Percentiles rank a stretch among this genome's conserved stretches.
phyloP scores from a whole-genome alignment of 2,113 vertebrate genomes.

The Notarius lentiginosus region DNA sequence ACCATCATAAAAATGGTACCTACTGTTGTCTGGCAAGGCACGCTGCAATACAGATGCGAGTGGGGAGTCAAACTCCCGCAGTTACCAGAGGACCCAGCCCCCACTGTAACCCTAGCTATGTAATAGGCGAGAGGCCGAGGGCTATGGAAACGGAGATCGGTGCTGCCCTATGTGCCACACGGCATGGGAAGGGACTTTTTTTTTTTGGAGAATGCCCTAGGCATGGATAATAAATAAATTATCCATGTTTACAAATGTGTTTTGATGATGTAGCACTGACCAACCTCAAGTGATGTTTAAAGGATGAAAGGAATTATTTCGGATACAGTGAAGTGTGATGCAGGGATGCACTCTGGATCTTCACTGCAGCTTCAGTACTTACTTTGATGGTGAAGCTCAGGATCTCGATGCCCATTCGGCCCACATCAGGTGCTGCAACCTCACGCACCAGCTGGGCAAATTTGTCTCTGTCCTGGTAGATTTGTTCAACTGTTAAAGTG shows the following conservation, averaged over 20 bases:
- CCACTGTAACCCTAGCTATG: no score
- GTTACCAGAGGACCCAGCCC: no score
- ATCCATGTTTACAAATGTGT: neutral
- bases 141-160: no score
- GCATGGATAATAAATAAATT: neutral
- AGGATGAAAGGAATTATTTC: neutral
- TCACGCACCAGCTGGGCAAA: conserved; percentile 94
- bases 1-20: no score
- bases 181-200: no score
- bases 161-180: no score
- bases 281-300: neutral
- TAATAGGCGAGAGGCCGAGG: no score
- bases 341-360: neutral
- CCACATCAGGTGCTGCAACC: conserved; percentile 90
- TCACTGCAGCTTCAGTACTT: conserved; percentile 23
- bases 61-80: no score
- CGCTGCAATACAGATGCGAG: no score
- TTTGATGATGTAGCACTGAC: neutral
- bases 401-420: conserved; percentile 95
- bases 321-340: neutral
- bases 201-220: neutral
- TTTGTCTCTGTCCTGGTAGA: conserved; percentile 94
- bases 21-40: no score
- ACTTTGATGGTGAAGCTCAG: conserved; percentile 98
- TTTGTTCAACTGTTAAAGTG: conserved; percentile 93